These are phyloP conservation scores for Crotalus horridus DNA, from an alignment of 2,113 vertebrate species.

Conservation along the genomic window DNA sequence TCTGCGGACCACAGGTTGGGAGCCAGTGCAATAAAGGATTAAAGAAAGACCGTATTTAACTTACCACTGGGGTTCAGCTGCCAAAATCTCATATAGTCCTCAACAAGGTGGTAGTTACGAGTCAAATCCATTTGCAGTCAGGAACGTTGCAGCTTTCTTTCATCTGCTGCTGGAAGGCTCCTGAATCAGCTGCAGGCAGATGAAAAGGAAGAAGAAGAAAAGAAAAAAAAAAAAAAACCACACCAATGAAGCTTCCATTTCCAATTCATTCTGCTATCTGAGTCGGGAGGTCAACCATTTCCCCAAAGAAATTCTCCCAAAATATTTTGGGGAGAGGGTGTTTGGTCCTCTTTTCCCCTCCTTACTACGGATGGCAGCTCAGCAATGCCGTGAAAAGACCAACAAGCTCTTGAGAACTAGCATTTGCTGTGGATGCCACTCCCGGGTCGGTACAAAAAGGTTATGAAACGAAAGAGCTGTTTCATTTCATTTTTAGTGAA, in stretches of 20 bases:
- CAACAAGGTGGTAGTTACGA: slow-evolving; percentile 24
- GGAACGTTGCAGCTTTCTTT: slow-evolving; percentile 17
- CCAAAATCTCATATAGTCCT: not conserved
- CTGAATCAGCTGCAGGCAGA: slow-evolving; percentile 61
- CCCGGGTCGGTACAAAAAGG: not conserved
- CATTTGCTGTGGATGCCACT: not conserved
- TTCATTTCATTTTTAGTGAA: slow-evolving; percentile 44
- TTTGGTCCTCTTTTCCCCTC: not conserved
- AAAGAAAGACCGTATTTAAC: slow-evolving; percentile 34
- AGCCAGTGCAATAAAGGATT: not conserved
- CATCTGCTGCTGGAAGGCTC: slow-evolving; percentile 39
- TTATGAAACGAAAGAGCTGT: not conserved
- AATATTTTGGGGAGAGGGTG: not conserved
- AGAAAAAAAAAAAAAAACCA: slow-evolving; percentile 48
- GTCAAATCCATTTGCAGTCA: slow-evolving; percentile 26
- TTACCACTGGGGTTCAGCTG: slow-evolving; percentile 48
- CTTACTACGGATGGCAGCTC: slow-evolving; percentile 38
- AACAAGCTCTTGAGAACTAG: slow-evolving; percentile 34
- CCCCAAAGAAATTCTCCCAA: slow-evolving; percentile 59
- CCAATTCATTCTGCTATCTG: slow-evolving; percentile 72
- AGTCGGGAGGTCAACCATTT: slow-evolving; percentile 76
- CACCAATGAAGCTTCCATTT: slow-evolving; percentile 67
- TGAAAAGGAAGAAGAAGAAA: slow-evolving; percentile 24
- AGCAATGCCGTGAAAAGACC: slow-evolving; percentile 36
- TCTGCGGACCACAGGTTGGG: not conserved